Base-by-base conservation (phyloP, 2,888 invertebrate species). In the Crematogaster levior region DNA sequence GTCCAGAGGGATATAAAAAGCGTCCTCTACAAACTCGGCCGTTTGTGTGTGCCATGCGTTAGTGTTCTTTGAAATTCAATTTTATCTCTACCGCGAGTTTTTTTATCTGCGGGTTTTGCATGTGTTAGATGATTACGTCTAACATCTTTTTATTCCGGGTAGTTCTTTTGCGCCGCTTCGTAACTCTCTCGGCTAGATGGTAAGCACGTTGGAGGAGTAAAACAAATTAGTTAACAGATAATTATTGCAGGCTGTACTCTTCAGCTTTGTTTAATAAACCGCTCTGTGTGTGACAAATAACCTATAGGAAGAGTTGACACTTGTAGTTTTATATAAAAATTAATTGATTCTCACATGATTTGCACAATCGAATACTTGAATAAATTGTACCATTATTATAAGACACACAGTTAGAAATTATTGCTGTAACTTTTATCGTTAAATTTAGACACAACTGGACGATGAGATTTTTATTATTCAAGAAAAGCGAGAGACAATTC, bases 11-110 rank as follows among this genome's bases (percentile, higher is more conserved):
- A 68, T 21, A 2, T 27, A 68, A 53, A 77, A 68, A 56, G 53
- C 40, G 4, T 1, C 12, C 3, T 18, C 12, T 1, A 30, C 21
- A 6, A 66, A 51, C 46, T 30, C 6, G n/a, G 1, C 43, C 56
- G 53, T 21, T 21, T 66, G 3, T 53, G 15, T 24, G 58, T 34
- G 6, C n/a, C 37, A 37, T 66, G 30, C 40, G 5, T 61, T 63
- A n/a, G 27, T 66, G n/a, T 56, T 56, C 27, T 46, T 34, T 65
- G 24, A 56, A 70, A 77, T 56, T 77, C 43, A 77, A 56, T 56
- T 70, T 79, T 70, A 68, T 56, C 56, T 43, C 12, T 18, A 21
- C 40, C 43, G 43, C 21, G 9, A 7, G 7, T 9, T 9, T 48
- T 48, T 48, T n/a, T 21, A 9, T n/a, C 48, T 12, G 34, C 12